Evolutionary conservation across 2,113 vertebrate species (phyloP).

Genomic region (Dicaeum eximium): DNA sequence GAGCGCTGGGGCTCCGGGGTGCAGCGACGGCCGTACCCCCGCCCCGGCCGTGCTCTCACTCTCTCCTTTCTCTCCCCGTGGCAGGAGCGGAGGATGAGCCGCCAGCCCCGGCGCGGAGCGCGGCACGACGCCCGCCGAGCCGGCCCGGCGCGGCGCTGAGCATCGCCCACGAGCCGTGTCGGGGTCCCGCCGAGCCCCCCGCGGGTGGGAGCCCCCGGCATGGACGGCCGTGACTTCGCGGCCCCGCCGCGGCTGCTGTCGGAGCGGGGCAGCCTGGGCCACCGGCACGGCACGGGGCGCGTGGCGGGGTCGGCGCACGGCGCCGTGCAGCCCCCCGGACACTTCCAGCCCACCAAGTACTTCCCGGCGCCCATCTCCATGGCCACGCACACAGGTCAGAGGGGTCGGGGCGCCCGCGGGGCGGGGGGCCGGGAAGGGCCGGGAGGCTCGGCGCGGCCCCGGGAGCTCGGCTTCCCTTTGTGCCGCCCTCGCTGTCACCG

Average conservation of each 20-base stretch:
- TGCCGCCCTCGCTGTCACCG: background rate
- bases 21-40: too few relatives aligned
- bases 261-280: slow-evolving; percentile 87
- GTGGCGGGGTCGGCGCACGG: slow-evolving; percentile 84
- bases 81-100: slow-evolving; percentile 70
- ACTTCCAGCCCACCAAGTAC: slow-evolving; percentile 92
- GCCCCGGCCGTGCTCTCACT: background rate
- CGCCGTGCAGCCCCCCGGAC: slow-evolving; percentile 85
- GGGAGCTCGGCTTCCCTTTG: background rate
- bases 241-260: slow-evolving; percentile 91
- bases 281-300: slow-evolving; percentile 86
- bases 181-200: slow-evolving; percentile 54
- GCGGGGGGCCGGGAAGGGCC: background rate
- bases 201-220: slow-evolving; percentile 58
- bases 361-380: slow-evolving; percentile 93
- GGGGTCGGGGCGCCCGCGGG: background rate
- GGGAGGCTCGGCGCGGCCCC: background rate
- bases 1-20: background rate
- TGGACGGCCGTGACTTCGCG: slow-evolving; percentile 96
- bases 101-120: slow-evolving; percentile 34
- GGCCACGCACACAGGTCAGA: slow-evolving; percentile 95
- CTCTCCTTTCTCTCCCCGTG: slow-evolving; percentile 10
- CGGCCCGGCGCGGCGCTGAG: slow-evolving; percentile 20
- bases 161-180: background rate
- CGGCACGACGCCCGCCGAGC: background rate